These are phyloP conservation scores for Drosophila tanythrix DNA, from an alignment of 2,888 invertebrate genomes.

Conservation along the genomic window DNA sequence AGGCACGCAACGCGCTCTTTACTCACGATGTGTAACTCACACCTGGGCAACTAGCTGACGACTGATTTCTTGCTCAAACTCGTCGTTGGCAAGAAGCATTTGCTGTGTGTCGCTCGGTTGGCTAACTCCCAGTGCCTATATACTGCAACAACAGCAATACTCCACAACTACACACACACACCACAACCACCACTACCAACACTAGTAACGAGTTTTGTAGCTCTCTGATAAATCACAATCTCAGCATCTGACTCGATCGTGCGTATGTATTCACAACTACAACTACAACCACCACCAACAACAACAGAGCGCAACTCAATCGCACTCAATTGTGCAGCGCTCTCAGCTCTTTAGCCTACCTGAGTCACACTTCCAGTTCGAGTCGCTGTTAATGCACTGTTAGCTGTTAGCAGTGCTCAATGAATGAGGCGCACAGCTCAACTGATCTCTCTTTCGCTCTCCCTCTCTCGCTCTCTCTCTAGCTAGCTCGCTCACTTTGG, in stretches of 20 bases:
- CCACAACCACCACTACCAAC: constrained; percentile 13
- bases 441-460: constrained; percentile 5
- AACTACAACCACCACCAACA: constrained; percentile 24
- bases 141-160: constrained; percentile 36
- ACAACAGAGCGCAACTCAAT: constrained; percentile 31
- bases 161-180: constrained; percentile 27
- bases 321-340: constrained; percentile 34
- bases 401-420: constrained; percentile 39
- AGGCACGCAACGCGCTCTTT: constrained; percentile 63
- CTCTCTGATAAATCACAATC: constrained; percentile 71
- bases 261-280: constrained; percentile 32
- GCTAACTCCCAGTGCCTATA: constrained; percentile 65
- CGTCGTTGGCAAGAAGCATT: constrained; percentile 83
- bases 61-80: constrained; percentile 82
- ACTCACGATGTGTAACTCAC: constrained; percentile 78
- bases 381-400: constrained; percentile 63
- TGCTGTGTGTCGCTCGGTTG: constrained; percentile 62
- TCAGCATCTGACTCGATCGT: constrained; percentile 43
- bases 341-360: constrained; percentile 37
- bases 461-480: constrained; percentile 11
- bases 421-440: constrained; percentile 24
- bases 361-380: constrained; percentile 28
- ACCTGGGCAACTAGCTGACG: constrained; percentile 83
- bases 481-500: constrained; percentile 7
- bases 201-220: constrained; percentile 49